Percentiles rank a stretch among this genome's conserved stretches.
phyloP scores from a whole-genome alignment of 2,113 vertebrate species.

The Micronisus gabar region DNA sequence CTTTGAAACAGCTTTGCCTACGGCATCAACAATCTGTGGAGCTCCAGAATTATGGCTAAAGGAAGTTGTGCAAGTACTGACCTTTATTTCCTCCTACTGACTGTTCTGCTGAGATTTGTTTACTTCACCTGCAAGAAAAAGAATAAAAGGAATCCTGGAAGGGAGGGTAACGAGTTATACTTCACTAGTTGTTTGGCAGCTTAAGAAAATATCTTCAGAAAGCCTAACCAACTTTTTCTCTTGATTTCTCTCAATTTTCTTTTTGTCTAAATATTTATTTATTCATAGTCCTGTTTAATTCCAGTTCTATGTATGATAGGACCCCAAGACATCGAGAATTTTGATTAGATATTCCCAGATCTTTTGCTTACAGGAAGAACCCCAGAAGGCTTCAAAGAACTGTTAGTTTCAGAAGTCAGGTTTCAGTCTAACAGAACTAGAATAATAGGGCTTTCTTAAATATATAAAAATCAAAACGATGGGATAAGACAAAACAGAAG shows the following conservation, averaged over 20 bases:
- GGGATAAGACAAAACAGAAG: neutral
- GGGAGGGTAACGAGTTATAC: neutral
- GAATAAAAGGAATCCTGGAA: neutral
- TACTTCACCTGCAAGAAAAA: neutral
- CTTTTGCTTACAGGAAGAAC: neutral
- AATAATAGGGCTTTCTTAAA: neutral
- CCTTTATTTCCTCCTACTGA: neutral
- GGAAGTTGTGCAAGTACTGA: neutral
- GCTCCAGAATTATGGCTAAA: neutral
- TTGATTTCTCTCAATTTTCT: neutral
- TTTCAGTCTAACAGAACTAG: neutral
- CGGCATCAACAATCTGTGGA: neutral
- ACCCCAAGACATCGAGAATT: neutral
- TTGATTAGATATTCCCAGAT: neutral
- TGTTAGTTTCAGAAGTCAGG: neutral
- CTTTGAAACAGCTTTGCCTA: slow-evolving; percentile 16
- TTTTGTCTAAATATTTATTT: neutral
- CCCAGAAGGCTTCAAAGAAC: neutral
- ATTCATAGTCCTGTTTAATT: neutral
- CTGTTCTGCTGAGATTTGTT: neutral
- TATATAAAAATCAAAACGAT: neutral
- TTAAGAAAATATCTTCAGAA: neutral
- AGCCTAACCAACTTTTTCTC: neutral
- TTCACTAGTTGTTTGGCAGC: neutral
- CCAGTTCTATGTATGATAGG: neutral